These are phyloP conservation scores for Habropoda laboriosa DNA, from an alignment of 1,140 invertebrate species.

Conservation along the genomic window DNA sequence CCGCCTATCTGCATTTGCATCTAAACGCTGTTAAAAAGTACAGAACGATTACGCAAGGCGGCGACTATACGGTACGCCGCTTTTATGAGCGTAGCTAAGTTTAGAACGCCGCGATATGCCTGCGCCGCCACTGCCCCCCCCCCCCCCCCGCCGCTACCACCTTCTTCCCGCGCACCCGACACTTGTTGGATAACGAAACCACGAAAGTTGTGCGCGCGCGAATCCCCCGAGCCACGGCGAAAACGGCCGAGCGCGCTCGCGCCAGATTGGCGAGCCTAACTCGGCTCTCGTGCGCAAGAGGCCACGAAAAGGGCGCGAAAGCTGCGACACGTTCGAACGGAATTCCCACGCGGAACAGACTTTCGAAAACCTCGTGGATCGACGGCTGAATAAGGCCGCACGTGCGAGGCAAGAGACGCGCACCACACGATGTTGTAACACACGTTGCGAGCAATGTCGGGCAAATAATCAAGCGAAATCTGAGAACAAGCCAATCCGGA, in stretches of 20 bases:
- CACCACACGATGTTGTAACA: no score
- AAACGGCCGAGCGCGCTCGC: background rate
- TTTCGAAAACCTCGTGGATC: conserved; percentile 22
- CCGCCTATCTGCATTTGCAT: conserved; percentile 57
- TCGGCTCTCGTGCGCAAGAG: background rate
- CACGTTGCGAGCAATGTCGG: background rate
- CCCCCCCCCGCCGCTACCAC: background rate
- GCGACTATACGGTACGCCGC: conserved; percentile 57
- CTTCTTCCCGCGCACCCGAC: conserved; percentile 55
- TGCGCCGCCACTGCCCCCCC: background rate
- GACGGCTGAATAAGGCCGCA: background rate
- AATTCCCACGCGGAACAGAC: background rate
- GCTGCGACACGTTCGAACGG: background rate
- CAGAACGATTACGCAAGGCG: conserved; percentile 73
- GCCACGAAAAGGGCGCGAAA: conserved; percentile 23
- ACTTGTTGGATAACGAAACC: conserved; percentile 71
- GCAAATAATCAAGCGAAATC: no score
- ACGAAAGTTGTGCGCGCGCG: conserved; percentile 34
- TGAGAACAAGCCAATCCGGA: background rate
- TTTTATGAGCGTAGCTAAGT: conserved; percentile 71
- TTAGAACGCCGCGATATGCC: conserved; percentile 66
- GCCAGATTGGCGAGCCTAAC: background rate
- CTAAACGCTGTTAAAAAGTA: conserved; percentile 58
- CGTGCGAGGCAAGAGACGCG: background rate
- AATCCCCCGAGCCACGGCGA: conserved; percentile 1